Evolutionary conservation across 2,797 vertebrate species (phyloP), one percentile per base, ranked within the genome.

Genomic region (Morus bassanus): DNA sequence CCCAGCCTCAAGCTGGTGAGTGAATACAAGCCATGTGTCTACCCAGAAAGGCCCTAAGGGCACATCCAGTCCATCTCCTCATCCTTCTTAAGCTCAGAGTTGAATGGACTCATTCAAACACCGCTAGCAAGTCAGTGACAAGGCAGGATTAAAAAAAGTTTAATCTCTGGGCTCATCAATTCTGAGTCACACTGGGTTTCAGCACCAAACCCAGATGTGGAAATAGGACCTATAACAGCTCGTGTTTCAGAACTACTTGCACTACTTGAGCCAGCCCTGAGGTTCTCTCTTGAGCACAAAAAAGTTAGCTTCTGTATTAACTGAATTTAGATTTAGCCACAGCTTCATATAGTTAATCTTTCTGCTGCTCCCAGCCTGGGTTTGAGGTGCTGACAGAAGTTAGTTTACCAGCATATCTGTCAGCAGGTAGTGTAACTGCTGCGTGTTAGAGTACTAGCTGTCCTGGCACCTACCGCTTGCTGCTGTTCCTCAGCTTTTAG

Each of bases 401-500:
- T 33, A 22, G 7, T 41, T 85, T 12, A 15, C 7, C 51, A 65
- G 68, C 2, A 0, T 7, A 3, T 13, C 39, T 56, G 59, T 8
- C 23, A 68, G 67, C 4, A 18, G 45, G 9, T 37, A n/a, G 57
- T 56, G 51, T 18, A 53, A 59, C 14, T 59, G 74, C 11, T 51
- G 22, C 10, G 3, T 4, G 4, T 37, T 27, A 4, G 33, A 64
- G 35, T 10, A 13, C 7, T 24, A 8, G 25, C 73, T 56, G 25
- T 33, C 24, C 50, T 39, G 43, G 82, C 63, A 95, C 97, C 57
- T 96, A 97, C 97, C 94, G 1, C 91, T 67, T 76, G 88, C 65
- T 88, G 94, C 87, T 95, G 88, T 67, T 96, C 96, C 92, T 96
- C 94, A 51, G 91, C 65, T 77, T 95, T 87, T 7, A 69, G 70